A percentile compares a stretch with the other conserved stretches of the same genome.
These are phyloP conservation scores for Philaethria dido DNA, from an alignment of 2,888 invertebrate genomes.

Conservation along the genomic window DNA sequence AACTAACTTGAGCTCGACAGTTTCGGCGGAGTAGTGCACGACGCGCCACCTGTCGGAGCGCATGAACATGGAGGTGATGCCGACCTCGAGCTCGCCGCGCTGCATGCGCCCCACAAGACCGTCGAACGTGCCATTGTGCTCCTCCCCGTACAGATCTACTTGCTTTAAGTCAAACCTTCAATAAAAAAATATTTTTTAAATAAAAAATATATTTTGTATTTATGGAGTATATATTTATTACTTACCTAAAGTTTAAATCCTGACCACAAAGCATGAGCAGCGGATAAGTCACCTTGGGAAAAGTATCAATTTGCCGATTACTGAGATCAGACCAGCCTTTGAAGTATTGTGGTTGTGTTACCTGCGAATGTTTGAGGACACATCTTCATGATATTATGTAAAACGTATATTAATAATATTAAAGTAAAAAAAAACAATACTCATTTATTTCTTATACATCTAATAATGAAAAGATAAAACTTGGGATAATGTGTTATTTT, in stretches of 20 bases:
- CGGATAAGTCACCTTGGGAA: conserved; percentile 70
- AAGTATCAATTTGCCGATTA: conserved; percentile 67
- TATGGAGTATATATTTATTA: background rate
- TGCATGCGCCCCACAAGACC: conserved; percentile 83
- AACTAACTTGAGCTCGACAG: conserved; percentile 59
- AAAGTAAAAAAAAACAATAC: no score
- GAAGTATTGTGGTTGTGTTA: conserved; percentile 64
- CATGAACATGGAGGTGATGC: conserved; percentile 80
- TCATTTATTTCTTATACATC: no score
- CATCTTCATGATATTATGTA: no score
- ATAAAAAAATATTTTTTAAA: background rate
- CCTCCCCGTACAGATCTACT: conserved; percentile 79
- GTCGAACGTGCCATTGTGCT: conserved; percentile 82
- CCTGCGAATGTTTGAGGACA: conserved; percentile 48
- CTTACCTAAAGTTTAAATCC: conserved; percentile 64
- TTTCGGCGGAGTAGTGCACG: conserved; percentile 81
- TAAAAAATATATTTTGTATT: no score
- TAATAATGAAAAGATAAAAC: no score
- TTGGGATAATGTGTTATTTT: no score
- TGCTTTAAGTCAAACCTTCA: conserved; percentile 62
- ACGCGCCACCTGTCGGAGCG: conserved; percentile 80
- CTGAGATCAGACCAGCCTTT: conserved; percentile 66
- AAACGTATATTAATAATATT: no score
- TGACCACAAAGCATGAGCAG: conserved; percentile 64
- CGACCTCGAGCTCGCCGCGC: conserved; percentile 80